Evolutionary conservation across 2,113 vertebrate species (phyloP), one percentile per base, ranked within the genome.

Genomic region (Lamprotornis superbus): DNA sequence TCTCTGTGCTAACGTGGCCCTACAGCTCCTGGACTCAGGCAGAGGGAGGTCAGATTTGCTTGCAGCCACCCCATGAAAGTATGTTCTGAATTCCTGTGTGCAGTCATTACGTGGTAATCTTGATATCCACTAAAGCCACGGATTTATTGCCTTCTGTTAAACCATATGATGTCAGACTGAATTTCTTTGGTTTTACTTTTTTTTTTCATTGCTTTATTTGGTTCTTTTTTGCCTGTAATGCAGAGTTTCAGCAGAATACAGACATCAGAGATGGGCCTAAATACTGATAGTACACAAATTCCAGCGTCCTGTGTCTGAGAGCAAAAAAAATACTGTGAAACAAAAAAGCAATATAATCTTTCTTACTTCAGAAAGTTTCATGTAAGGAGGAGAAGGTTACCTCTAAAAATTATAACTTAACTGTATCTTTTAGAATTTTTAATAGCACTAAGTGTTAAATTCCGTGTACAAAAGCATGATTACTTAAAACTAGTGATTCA

Each of bases 401-500:
- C 4, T 47, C 30, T 64, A 73, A 89, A 84, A 81, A 92, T 31
- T 31, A 47, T 9, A 53, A 24, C 3, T 74, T 77, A 49, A 40
- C 15, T 53, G 4, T 64, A 33, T 67, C 15, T 70, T 70, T 65
- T 30, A 64, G 31, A 87, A 71, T 60, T 79, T 57, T 82, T 84
- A 39, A 22, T 39, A 71, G 28, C 31, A 49, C 20, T 68, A 55
- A 35, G 23, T 46, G 33, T 46, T 60, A 55, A 86, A 77, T 5
- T 25, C 46, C 20, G 24, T 12, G 3, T 75, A 79, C 39, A 86
- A 86, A 87, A 15, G 35, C 35, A 12, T 2, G 18, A 73, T 89
- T 96, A 73, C 79, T 94, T 90, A 75, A 70, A 93, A 69, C 28
- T 60, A 82, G 63, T 67, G 79, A 90, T 57, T 93, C 69, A 64